Evolutionary conservation across 2,113 vertebrate genomes (phyloP).

Genomic region (Arvicanthis niloticus): DNA sequence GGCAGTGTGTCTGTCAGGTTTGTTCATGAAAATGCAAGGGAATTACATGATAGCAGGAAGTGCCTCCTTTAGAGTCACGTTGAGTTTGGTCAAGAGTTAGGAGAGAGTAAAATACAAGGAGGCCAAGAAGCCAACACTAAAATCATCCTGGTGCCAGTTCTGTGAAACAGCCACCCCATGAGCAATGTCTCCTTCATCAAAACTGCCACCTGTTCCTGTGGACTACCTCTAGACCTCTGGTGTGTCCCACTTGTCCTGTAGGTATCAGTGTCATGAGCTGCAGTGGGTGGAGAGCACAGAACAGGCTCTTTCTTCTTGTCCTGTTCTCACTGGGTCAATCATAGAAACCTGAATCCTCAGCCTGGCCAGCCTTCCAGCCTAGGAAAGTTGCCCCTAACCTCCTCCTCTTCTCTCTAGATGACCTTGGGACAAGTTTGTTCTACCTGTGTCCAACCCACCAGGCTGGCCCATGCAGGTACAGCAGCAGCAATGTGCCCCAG

Average conservation of each 20-base stretch:
- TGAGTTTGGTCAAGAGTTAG: background rate
- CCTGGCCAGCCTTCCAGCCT: background rate
- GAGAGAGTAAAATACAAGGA: background rate
- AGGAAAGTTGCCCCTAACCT: background rate
- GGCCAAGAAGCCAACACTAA: background rate
- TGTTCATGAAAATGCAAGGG: background rate
- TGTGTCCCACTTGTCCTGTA: fast-evolving
- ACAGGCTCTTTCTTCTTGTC: too few relatives aligned
- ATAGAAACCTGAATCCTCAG: background rate
- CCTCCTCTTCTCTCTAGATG: background rate
- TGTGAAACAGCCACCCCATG: background rate
- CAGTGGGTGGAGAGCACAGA: background rate
- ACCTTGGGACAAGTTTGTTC: background rate
- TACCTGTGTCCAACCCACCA: background rate
- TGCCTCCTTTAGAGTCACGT: background rate
- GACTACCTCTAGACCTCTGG: background rate
- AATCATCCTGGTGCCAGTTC: too few relatives aligned
- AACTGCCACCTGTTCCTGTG: background rate
- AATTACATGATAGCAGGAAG: background rate
- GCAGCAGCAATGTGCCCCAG: background rate
- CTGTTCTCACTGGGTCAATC: background rate
- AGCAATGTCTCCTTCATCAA: background rate
- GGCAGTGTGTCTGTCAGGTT: background rate
- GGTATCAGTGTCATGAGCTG: too few relatives aligned
- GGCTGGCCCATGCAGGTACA: background rate